Evolutionary conservation across 2,888 invertebrate species (phyloP).

Genomic region (Dolichomitus sp.): DNA sequence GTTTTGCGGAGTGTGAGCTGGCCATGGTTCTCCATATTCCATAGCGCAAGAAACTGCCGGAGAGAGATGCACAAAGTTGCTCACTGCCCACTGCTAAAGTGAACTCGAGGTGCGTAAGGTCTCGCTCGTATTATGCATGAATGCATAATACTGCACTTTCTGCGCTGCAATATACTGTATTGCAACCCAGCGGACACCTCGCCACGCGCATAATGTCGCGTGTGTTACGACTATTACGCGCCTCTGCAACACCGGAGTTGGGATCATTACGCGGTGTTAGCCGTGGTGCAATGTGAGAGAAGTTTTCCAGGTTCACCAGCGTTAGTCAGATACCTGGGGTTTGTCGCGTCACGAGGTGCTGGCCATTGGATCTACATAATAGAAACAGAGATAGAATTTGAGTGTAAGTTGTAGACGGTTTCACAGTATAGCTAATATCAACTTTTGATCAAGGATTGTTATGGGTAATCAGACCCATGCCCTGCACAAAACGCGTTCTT

Average conservation of each 20-base stretch:
- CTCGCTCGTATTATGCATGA: constrained; percentile 50
- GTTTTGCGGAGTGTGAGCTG: background rate
- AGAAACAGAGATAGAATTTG: constrained; percentile 8
- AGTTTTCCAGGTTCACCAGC: constrained; percentile 18
- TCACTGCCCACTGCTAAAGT: constrained; percentile 29
- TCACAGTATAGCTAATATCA: background rate
- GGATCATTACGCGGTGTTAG: constrained; percentile 41
- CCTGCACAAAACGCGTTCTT: background rate
- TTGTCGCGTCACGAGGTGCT: constrained; percentile 23
- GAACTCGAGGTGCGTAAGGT: constrained; percentile 45
- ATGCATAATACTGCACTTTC: constrained; percentile 54
- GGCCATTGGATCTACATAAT: constrained; percentile 57
- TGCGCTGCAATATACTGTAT: constrained; percentile 16
- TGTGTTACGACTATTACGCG: constrained; percentile 74
- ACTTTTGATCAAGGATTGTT: background rate
- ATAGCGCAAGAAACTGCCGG: background rate
- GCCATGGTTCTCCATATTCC: constrained; percentile 4
- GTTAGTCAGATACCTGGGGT: constrained; percentile 15
- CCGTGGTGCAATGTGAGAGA: constrained; percentile 14
- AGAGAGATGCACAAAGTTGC: constrained; percentile 28
- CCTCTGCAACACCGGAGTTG: constrained; percentile 26
- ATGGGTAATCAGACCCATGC: background rate
- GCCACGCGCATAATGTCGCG: constrained; percentile 76
- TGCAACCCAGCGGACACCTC: constrained; percentile 7
- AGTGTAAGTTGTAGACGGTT: background rate